Conservation (phyloP, 2,888 invertebrate genomes). For the Incurvaria masculella region DNA sequence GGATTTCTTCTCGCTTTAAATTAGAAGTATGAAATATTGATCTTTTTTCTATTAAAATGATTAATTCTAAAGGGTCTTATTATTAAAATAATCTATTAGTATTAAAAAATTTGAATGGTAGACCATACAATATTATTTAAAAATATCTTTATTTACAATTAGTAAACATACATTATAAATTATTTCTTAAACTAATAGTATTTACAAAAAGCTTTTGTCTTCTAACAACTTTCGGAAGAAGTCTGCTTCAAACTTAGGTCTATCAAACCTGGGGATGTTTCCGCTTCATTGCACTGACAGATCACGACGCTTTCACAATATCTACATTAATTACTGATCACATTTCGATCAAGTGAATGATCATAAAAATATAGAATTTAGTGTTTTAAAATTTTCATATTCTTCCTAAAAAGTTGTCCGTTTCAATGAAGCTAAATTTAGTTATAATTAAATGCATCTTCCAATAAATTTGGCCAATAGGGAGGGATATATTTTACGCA, state of each 20-base stretch:
- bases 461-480: background rate
- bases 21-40: too few species aligned
- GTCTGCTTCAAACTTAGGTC: background rate
- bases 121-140: background rate
- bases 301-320: too few species aligned
- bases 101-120: background rate
- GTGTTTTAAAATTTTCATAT: background rate
- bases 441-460: background rate
- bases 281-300: too few species aligned
- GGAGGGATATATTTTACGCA: background rate
- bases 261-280: background rate
- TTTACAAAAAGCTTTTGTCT: background rate
- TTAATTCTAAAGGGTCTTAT: too few species aligned
- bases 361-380: background rate
- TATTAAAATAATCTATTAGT: background rate
- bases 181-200: conserved; percentile 2
- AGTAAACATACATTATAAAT: conserved; percentile 1
- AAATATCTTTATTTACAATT: background rate
- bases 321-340: background rate
- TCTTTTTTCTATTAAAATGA: too few species aligned
- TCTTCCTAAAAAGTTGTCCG: conserved; percentile 13
- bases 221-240: background rate
- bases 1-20: too few species aligned
- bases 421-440: conserved; percentile 43
- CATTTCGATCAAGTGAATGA: background rate